Percentiles rank a stretch among this genome's conserved stretches.
Conservation (phyloP, 2,888 invertebrate genomes). For the Notodonta ziczac region DNA sequence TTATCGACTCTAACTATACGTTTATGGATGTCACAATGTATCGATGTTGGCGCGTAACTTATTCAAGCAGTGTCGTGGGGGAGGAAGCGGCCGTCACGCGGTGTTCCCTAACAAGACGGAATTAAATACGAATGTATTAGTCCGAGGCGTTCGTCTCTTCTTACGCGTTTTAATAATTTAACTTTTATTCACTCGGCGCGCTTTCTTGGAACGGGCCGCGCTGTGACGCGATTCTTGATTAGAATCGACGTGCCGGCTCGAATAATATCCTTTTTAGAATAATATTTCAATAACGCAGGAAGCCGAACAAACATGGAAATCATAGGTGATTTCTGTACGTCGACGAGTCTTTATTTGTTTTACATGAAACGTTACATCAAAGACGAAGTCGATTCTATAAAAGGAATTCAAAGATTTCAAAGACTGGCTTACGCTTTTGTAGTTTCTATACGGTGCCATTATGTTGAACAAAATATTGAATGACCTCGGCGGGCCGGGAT, state of each 20-base stretch:
- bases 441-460: slow-evolving; percentile 47
- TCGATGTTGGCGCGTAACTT: slow-evolving; percentile 50
- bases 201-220: slow-evolving; percentile 62
- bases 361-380: slow-evolving; percentile 63
- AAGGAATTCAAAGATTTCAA: slow-evolving; percentile 64
- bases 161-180: slow-evolving; percentile 70
- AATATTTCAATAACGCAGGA: slow-evolving; percentile 59
- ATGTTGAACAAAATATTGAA: slow-evolving; percentile 65
- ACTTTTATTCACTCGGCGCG: slow-evolving; percentile 66
- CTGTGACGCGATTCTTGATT: slow-evolving; percentile 71
- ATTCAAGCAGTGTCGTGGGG: slow-evolving; percentile 68
- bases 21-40: slow-evolving; percentile 43
- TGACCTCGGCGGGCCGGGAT: slow-evolving; percentile 57
- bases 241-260: slow-evolving; percentile 57
- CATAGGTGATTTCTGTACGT: slow-evolving; percentile 43
- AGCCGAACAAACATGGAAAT: slow-evolving; percentile 34
- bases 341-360: slow-evolving; percentile 53
- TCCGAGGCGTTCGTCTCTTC: slow-evolving; percentile 51
- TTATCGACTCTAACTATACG: slow-evolving; percentile 28
- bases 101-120: slow-evolving; percentile 71
- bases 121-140: slow-evolving; percentile 77
- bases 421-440: slow-evolving; percentile 49
- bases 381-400: slow-evolving; percentile 48
- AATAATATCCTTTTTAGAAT: slow-evolving; percentile 52
- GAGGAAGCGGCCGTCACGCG: slow-evolving; percentile 75